Conservation (phyloP, 2,888 invertebrate species). For the Aethes cnicana region DNA sequence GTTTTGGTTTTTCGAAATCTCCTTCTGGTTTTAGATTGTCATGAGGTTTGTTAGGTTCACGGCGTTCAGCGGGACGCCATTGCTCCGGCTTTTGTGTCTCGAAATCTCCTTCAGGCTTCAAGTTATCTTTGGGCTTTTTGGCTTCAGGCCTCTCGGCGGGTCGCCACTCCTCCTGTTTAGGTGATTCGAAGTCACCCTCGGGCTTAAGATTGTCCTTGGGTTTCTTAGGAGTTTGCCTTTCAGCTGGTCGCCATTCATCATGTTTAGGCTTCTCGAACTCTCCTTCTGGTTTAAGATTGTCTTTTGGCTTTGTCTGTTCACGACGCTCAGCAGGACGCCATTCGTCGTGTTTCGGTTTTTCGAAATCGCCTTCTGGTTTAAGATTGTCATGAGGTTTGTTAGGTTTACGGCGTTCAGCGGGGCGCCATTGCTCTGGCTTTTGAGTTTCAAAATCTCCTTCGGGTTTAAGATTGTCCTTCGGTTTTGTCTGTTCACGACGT, state of each 20-base stretch:
- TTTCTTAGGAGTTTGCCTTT: constrained; percentile 54
- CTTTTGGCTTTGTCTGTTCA: constrained; percentile 50
- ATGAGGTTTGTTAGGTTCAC: constrained; percentile 42
- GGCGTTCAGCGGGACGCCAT: constrained; percentile 17
- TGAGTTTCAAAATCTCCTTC: constrained; percentile 76
- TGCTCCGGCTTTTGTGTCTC: constrained; percentile 45
- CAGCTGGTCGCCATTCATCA: constrained; percentile 71
- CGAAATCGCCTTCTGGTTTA: constrained; percentile 69
- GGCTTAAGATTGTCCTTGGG: constrained; percentile 62
- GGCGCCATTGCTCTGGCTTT: constrained; percentile 51
- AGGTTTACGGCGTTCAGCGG: constrained; percentile 59
- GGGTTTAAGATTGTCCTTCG: constrained; percentile 73
- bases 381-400: constrained; percentile 58
- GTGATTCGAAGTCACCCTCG: constrained; percentile 47
- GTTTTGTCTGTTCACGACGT: constrained; percentile 51
- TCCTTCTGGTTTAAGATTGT: constrained; percentile 81
- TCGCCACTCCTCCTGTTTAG: no score
- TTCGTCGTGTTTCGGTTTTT: constrained; percentile 50
- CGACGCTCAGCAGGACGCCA: constrained; percentile 53
- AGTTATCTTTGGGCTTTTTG: constrained; percentile 77
- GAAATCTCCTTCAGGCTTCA: constrained; percentile 58
- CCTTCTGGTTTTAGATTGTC: constrained; percentile 77
- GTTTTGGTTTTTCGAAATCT: constrained; percentile 56
- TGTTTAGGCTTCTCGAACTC: constrained; percentile 78
- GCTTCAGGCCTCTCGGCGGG: constrained; percentile 62